Conservation (phyloP, 2,888 invertebrate genomes). For the Allolobophora icterica region DNA sequence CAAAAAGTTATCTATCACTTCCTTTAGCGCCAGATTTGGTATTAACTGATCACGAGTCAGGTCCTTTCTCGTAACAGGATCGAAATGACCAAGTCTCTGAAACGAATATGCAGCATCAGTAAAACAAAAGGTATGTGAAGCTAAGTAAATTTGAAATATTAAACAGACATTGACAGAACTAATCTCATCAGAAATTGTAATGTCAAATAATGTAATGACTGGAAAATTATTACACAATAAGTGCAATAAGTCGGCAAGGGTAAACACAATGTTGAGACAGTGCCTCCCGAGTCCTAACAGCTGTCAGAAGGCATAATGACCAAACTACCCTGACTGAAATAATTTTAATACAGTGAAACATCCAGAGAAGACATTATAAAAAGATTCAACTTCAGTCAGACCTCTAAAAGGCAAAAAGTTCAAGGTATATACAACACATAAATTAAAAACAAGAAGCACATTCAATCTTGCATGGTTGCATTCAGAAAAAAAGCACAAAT, state of each 20-base stretch:
- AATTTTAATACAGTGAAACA: no score
- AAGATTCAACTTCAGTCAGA: background rate
- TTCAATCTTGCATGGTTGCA: no score
- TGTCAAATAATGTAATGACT: background rate
- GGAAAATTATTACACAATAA: background rate
- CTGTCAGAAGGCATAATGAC: no score
- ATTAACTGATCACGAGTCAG: constrained; percentile 94
- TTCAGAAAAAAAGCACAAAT: no score
- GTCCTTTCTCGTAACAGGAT: constrained; percentile 95
- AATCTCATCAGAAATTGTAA: background rate
- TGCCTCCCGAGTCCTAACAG: no score
- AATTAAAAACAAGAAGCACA: no score
- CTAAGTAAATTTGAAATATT: background rate
- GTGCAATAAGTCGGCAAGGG: background rate
- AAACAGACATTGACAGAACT: background rate
- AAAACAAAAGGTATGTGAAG: background rate
- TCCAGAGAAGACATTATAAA: no score
- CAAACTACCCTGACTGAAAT: no score
- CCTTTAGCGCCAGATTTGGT: constrained; percentile 98
- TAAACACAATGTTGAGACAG: background rate
- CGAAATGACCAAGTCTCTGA: constrained; percentile 96
- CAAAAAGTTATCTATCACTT: constrained; percentile 93
- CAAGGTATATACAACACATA: background rate
- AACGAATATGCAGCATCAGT: background rate
- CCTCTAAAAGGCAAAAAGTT: background rate